Conservation (phyloP, 2,888 invertebrate genomes). For the Portevinia maculata region DNA sequence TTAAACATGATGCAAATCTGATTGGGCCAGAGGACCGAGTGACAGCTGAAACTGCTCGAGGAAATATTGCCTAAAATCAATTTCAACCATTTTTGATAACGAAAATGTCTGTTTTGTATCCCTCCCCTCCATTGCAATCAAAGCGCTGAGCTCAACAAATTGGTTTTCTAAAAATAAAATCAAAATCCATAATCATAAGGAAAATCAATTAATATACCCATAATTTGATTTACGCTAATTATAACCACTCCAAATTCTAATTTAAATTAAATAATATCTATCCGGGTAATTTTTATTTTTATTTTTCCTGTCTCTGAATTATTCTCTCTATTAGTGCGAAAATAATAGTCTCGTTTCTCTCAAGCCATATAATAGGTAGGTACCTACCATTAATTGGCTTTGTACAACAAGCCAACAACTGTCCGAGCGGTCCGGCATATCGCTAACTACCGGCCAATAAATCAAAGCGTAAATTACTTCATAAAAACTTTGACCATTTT, state of each 20-base stretch:
- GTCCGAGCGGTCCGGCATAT: conserved; percentile 26
- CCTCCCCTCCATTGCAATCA: no score
- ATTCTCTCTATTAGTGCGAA: conserved; percentile 35
- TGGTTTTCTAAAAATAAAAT: no score
- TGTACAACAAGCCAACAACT: conserved; percentile 5
- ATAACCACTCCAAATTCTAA: neutral
- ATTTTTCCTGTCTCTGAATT: neutral
- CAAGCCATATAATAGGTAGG: neutral
- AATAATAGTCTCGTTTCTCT: conserved; percentile 38
- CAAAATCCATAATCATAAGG: neutral
- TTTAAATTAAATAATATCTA: neutral
- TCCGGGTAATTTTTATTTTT: neutral
- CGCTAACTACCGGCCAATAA: conserved; percentile 75
- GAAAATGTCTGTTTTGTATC: no score
- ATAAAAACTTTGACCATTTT: conserved; percentile 75
- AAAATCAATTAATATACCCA: neutral
- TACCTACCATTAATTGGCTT: conserved; percentile 26
- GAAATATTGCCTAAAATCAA: no score
- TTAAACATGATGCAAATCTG: no score
- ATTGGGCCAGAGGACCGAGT: no score
- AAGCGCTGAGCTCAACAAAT: no score
- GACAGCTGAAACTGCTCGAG: no score
- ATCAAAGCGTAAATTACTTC: conserved; percentile 77
- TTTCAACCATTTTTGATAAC: no score
- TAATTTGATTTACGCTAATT: neutral